Conservation (phyloP, 2,797 vertebrate species). For the Pteronotus mesoamericanus region DNA sequence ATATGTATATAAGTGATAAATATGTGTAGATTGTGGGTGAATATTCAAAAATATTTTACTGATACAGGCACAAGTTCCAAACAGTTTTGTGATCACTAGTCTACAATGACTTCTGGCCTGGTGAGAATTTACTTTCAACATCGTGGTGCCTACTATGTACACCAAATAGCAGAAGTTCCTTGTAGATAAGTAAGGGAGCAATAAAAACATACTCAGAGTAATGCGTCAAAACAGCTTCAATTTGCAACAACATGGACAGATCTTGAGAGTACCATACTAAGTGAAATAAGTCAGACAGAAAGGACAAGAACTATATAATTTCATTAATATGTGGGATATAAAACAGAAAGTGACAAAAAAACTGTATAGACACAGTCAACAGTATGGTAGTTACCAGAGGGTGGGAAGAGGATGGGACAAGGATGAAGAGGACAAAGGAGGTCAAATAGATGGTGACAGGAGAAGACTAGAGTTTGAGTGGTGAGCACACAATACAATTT, state of each 20-base stretch:
- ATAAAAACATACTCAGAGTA: background rate
- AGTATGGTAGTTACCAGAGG: background rate
- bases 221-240: background rate
- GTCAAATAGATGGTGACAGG: background rate
- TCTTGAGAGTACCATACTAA: background rate
- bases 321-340: background rate
- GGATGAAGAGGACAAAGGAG: background rate
- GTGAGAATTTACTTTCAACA: conserved; percentile 3
- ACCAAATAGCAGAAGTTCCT: background rate
- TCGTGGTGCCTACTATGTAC: background rate
- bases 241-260: background rate
- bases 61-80: background rate
- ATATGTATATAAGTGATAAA: background rate
- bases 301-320: background rate
- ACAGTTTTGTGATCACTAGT: background rate
- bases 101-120: background rate
- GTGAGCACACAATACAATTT: background rate
- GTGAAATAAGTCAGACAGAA: background rate
- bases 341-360: background rate
- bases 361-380: background rate
- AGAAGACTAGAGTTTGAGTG: background rate
- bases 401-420: background rate
- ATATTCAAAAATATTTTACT: background rate
- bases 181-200: background rate
- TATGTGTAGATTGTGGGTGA: background rate